Conservation (phyloP, 2,113 vertebrate genomes). For the Peromyscus californicus region DNA sequence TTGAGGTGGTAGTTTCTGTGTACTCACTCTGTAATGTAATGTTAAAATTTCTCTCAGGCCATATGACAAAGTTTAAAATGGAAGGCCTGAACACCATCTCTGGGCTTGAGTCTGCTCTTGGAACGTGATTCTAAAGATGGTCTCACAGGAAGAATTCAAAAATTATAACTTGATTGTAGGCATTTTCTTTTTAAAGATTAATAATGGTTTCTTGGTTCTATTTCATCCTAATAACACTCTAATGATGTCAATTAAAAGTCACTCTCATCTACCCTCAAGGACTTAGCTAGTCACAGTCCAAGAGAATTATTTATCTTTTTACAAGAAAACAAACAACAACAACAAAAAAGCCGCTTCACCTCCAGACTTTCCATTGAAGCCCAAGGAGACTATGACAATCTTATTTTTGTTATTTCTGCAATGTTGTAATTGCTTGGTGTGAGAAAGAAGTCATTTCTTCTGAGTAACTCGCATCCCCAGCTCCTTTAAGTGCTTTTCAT, state of each 20-base stretch:
- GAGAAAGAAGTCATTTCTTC: conserved; percentile 81
- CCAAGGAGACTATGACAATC: conserved; percentile 76
- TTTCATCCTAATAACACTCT: conserved; percentile 68
- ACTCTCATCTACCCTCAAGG: conserved; percentile 63
- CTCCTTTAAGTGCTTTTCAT: conserved; percentile 86
- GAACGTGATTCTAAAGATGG: conserved; percentile 11
- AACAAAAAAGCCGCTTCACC: conserved; percentile 65
- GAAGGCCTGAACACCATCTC: conserved; percentile 3
- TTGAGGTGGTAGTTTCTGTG: conserved; percentile 25
- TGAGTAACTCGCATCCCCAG: conserved; percentile 74
- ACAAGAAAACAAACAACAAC: too few species aligned
- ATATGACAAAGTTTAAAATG: conserved; percentile 51
- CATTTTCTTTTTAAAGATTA: conserved; percentile 74
- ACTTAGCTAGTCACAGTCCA: conserved; percentile 70
- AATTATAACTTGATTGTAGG: conserved; percentile 57
- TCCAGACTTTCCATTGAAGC: conserved; percentile 76
- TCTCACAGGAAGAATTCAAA: conserved; percentile 39
- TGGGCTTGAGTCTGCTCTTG: conserved; percentile 2
- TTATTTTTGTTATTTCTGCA: conserved; percentile 80
- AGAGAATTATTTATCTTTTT: conserved; percentile 75
- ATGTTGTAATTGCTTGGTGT: conserved; percentile 75
- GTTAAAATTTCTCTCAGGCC: neutral
- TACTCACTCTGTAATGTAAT: neutral
- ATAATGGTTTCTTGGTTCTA: conserved; percentile 46
- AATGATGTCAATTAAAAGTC: conserved; percentile 66